A percentile compares a stretch with the other conserved stretches of the same genome.
phyloP scores from a whole-genome alignment of 2,797 vertebrate species.

The Lacerta bilineata region DNA sequence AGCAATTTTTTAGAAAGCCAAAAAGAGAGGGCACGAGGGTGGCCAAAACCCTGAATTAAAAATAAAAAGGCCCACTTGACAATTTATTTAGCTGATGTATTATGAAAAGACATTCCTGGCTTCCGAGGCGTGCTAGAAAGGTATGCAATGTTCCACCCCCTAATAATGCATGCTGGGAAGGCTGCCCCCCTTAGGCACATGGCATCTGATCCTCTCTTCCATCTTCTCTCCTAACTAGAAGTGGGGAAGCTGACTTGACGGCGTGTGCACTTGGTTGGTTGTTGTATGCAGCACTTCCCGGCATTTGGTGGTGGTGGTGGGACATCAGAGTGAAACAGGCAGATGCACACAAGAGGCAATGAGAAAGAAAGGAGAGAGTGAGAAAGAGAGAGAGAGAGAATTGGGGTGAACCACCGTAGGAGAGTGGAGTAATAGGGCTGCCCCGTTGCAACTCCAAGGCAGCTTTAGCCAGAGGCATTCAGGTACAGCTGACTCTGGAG shows the following conservation, averaged over 20 bases:
- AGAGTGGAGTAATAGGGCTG: constrained; percentile 49
- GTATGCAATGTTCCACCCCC: constrained; percentile 47
- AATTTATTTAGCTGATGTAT: too few relatives aligned
- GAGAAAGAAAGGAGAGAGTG: constrained; percentile 65
- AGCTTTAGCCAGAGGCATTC: constrained; percentile 91
- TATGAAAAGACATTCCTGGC: constrained; percentile 53
- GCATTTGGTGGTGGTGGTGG: constrained; percentile 53
- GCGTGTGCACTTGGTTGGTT: not conserved
- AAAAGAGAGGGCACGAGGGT: too few relatives aligned
- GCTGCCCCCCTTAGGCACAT: constrained; percentile 56
- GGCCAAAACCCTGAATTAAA: too few relatives aligned
- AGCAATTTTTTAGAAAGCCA: too few relatives aligned
- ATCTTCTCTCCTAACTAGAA: constrained; percentile 37
- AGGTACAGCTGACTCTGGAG: constrained; percentile 99
- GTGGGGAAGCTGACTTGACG: constrained; percentile 59
- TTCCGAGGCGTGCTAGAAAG: constrained; percentile 73
- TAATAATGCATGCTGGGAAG: not conserved
- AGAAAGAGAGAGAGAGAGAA: constrained; percentile 45
- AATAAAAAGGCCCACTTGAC: too few relatives aligned
- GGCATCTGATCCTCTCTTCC: constrained; percentile 37
- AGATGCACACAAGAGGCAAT: constrained; percentile 59
- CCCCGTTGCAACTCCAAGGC: constrained; percentile 35
- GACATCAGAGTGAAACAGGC: constrained; percentile 59
- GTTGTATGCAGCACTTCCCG: constrained; percentile 54
- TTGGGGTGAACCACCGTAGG: constrained; percentile 66